Base-by-base conservation (phyloP, 2,113 vertebrate species). In the Tachysurus vachellii region DNA sequence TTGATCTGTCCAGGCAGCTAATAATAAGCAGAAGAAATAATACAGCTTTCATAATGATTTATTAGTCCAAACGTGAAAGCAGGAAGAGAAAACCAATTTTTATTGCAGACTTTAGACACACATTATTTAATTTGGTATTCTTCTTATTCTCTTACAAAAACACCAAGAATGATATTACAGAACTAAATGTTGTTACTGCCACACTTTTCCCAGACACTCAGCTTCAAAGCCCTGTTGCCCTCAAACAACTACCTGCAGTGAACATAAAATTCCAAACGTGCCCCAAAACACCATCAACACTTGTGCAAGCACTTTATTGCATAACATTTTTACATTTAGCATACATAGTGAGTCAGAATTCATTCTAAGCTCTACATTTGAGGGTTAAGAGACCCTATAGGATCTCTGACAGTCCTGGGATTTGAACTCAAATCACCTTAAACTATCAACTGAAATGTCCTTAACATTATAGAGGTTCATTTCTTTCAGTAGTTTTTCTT, bases 11-110 rank as follows among this genome's bases (percentile, higher is more conserved):
- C 50, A 83, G 80, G 44, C n/a, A 16, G 85, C 64, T 68, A 80
- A 89, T 71, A 89, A 89, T 71, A 61, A 85, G 84, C 9, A 21
- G n/a, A 10, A 86, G 53, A 36, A 82, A 57, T 61, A 44, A 42
- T n/a, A 36, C 54, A 79, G 36, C 73, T 44, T 62, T 53, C 57
- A 62, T 31, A 42, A 83, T 53, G 47, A 50, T 86, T 31, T 85
- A 85, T 68, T 70, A 61, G 80, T 68, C 64, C 47, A 71, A 50
- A 77, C 9, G 16, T 61, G 42, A 64, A 23, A 11, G 10, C 47
- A 56, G 21, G 17, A 71, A 26, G 56, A 71, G 82, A 36, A 61
- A 61, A 42, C 31, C 79, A 23, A 23, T 59, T 59, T 36, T 59
- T 56, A 0, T 75, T 50, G 71, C 42, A 76, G 44, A 50, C 23